Percentiles rank a stretch among this genome's conserved stretches.
These are phyloP conservation scores for Chironomus tepperi DNA, from an alignment of 1,140 invertebrate genomes.

Conservation along the genomic window DNA sequence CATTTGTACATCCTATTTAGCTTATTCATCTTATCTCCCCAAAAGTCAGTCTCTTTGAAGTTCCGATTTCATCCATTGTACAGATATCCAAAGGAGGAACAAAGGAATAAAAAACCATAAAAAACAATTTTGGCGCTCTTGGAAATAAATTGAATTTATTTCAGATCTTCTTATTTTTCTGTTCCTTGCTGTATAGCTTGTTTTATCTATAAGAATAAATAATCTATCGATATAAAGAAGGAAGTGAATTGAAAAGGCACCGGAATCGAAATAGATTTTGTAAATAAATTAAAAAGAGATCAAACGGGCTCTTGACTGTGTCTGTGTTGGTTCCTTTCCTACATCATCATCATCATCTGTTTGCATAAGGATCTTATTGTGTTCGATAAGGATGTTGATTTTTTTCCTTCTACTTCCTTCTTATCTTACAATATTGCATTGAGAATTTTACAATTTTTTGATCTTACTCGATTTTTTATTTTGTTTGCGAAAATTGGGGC, in stretches of 20 bases:
- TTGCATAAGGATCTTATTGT: not conserved
- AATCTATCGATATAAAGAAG: not conserved
- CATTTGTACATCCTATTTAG: too few relatives aligned
- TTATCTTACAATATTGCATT: not conserved
- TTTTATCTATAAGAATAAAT: too few relatives aligned
- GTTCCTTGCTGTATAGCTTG: too few relatives aligned
- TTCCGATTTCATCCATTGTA: too few relatives aligned
- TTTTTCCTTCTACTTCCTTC: not conserved
- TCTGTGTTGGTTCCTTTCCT: not conserved
- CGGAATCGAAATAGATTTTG: constrained; percentile 8
- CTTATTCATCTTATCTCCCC: too few relatives aligned
- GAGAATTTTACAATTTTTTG: not conserved
- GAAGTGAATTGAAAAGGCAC: not conserved
- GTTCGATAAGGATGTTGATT: not conserved
- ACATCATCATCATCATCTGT: too few relatives aligned
- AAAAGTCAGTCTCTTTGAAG: too few relatives aligned
- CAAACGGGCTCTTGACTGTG: not conserved
- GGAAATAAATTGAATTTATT: not conserved
- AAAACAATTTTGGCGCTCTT: not conserved
- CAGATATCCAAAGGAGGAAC: too few relatives aligned
- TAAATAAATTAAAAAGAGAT: constrained; percentile 15
- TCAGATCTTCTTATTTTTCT: not conserved
- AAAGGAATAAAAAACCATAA: too few relatives aligned
- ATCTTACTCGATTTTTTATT: not conserved
- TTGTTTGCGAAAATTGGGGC: not conserved